Base-by-base conservation (phyloP, 2,888 invertebrate genomes). In the Thecophora atra region DNA sequence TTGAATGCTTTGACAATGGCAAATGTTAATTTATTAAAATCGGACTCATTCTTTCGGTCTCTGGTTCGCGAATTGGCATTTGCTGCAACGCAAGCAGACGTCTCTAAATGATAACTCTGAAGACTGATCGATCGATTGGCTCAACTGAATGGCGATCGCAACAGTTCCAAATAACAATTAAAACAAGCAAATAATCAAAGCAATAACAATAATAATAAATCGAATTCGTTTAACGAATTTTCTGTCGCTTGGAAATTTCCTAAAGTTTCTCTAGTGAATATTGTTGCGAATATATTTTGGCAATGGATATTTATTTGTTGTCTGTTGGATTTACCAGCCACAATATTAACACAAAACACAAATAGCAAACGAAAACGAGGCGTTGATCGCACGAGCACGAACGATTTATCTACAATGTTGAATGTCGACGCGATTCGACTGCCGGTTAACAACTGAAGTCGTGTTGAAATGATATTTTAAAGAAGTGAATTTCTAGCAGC, bases 371-470 rank as follows among this genome's bases (percentile, higher is more conserved):
- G n/a, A 37, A 37, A 37, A 24, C n/a, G 17, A 66, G 30, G 60
- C 51, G 30, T 47, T 70, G 21, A 30, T 62, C 30, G 62, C 63
- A 66, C 73, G 72, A 66, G 70, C 72, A 72, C 67, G 67, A 74
- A 74, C 72, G 28, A n/a, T n/a, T n/a, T n/a, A n/a, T n/a, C n/a
- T n/a, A n/a, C n/a, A n/a, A n/a, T n/a, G n/a, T n/a, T 28, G 4
- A 15, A 72, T 81, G 83, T 79, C 79, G 73, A 75, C 73, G 73
- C 78, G 70, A 76, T 78, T 77, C 78, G 79, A 84, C 81, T 78
- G 81, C 79, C 84, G 83, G 80, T 80, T 81, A 82, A 82, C 84
- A 81, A 85, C 84, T 85, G 81, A 83, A 80, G 71, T 72, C 69
- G 60, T 30, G n/a, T 71, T 42, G 67, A 72, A 72, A 74, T 74